Conservation (phyloP, 2,113 vertebrate species). For the Larimichthys crocea region DNA sequence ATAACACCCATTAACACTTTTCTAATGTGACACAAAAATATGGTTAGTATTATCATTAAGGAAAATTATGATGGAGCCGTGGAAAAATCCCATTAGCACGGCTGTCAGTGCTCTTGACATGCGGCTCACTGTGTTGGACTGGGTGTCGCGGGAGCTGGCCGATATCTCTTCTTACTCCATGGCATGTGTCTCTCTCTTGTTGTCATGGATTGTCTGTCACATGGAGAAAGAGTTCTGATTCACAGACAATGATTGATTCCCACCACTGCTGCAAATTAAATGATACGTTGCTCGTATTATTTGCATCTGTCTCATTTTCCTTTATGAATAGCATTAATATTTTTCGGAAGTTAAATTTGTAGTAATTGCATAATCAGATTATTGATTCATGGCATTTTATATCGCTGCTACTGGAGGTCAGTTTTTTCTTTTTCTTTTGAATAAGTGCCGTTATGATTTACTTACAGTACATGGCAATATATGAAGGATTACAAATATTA, state of each 20-base stretch:
- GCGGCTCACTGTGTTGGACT: conserved; percentile 77
- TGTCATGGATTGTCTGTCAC: conserved; percentile 77
- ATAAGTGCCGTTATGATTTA: conserved; percentile 30
- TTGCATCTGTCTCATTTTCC: conserved; percentile 36
- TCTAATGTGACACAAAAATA: conserved; percentile 85
- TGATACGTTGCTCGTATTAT: conserved; percentile 34
- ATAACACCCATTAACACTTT: conserved; percentile 84
- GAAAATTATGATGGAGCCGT: conserved; percentile 82
- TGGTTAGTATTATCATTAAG: conserved; percentile 85
- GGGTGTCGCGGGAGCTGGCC: conserved; percentile 84
- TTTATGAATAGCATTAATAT: conserved; percentile 17
- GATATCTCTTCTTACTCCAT: conserved; percentile 80
- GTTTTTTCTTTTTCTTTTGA: conserved; percentile 10
- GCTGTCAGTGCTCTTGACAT: conserved; percentile 84
- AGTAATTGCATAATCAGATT: conserved; percentile 47
- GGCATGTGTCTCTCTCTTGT: conserved; percentile 81
- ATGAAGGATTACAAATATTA: conserved; percentile 73
- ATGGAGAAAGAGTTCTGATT: conserved; percentile 67
- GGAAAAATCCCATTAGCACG: conserved; percentile 85
- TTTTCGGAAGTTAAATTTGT: conserved; percentile 42
- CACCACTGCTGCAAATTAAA: conserved; percentile 54
- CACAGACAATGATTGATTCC: conserved; percentile 70
- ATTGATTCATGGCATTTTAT: conserved; percentile 43
- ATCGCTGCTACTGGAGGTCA: not conserved
- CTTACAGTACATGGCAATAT: conserved; percentile 27